Conservation (phyloP, 2,113 vertebrate genomes). For the Calcarius ornatus region DNA sequence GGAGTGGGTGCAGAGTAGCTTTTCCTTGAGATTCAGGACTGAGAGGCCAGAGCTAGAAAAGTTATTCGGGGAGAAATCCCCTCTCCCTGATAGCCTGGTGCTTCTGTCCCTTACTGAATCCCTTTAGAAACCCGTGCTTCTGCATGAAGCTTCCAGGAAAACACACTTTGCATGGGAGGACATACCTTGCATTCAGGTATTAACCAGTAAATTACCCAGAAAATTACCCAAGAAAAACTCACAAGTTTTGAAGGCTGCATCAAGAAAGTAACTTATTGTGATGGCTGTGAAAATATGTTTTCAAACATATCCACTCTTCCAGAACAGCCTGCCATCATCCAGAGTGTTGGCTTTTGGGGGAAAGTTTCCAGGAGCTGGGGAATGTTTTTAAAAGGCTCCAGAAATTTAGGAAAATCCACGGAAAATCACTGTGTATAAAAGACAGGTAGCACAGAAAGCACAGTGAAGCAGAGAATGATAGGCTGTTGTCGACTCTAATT, state of each 20-base stretch:
- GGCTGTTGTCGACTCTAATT: not conserved
- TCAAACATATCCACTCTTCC: not conserved
- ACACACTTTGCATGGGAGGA: not conserved
- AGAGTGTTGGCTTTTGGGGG: not conserved
- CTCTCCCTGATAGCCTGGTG: not conserved
- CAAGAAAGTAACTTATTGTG: not conserved
- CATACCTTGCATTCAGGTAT: not conserved
- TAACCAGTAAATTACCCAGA: not conserved
- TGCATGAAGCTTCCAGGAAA: not conserved
- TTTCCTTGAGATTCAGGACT: not conserved
- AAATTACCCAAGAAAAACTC: not conserved
- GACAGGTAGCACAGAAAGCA: not conserved
- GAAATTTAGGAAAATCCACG: not conserved
- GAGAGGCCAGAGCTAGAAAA: not conserved
- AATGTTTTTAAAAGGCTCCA: not conserved
- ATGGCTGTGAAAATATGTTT: not conserved
- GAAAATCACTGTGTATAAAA: not conserved
- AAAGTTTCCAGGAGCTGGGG: not conserved
- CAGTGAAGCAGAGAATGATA: not conserved
- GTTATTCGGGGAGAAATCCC: not conserved
- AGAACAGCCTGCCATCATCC: not conserved
- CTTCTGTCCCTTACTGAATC: not conserved
- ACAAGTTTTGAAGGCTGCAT: not conserved
- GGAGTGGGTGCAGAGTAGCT: not conserved
- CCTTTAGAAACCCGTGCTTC: not conserved